Percentiles rank a stretch among this genome's conserved stretches.
phyloP scores from a whole-genome alignment of 2,113 vertebrate genomes.

The Petrocephalus microphthalmus region DNA sequence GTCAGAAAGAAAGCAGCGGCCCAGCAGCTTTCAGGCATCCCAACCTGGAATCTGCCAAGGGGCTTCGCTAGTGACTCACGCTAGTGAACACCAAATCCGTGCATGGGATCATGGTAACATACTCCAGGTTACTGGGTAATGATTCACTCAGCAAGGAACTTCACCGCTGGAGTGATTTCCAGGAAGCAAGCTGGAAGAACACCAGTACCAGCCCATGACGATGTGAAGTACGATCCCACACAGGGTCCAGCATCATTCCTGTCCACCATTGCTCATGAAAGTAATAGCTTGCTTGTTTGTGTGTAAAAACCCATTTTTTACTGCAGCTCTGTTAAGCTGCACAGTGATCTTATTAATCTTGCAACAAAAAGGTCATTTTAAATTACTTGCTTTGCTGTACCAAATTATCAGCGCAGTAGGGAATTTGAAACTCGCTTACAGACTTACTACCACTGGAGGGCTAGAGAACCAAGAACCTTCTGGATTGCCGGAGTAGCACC shows the following conservation, averaged over 20 bases:
- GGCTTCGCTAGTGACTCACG: background rate
- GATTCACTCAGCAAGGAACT: background rate
- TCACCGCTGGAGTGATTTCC: background rate
- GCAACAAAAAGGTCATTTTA: constrained; percentile 50
- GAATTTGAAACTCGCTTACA: constrained; percentile 36
- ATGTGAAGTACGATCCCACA: background rate
- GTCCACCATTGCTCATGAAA: background rate
- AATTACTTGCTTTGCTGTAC: constrained; percentile 34
- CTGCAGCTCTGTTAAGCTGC: constrained; percentile 35
- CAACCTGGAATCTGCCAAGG: background rate
- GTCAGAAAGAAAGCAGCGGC: background rate
- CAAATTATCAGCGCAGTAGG: constrained; percentile 44
- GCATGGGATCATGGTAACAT: background rate
- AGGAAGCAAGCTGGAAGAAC: background rate
- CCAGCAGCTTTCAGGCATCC: background rate
- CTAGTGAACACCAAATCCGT: background rate
- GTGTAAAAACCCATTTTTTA: constrained; percentile 32
- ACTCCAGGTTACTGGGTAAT: background rate
- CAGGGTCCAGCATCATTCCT: background rate
- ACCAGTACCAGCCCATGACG: background rate
- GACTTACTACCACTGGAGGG: constrained; percentile 22
- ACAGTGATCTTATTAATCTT: constrained; percentile 40
- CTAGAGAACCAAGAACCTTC: constrained; percentile 27
- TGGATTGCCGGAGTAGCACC: constrained; percentile 27
- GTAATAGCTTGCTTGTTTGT: constrained; percentile 2